phyloP scores from a whole-genome alignment of 2,888 invertebrate species.

The Osmoderma eremita region DNA sequence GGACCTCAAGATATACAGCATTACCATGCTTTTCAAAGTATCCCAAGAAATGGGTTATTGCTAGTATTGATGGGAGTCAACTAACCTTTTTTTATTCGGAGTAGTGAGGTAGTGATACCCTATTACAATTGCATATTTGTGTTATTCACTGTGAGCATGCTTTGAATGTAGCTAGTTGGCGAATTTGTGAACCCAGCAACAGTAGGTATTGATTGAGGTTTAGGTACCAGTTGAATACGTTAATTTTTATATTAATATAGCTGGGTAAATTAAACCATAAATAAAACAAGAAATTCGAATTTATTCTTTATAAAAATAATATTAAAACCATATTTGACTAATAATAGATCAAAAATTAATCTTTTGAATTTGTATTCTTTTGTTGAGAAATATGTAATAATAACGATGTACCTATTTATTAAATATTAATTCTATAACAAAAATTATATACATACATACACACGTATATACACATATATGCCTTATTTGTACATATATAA shows the following conservation, averaged over 20 bases:
- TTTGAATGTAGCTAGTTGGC: too few relatives aligned
- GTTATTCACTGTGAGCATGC: too few relatives aligned
- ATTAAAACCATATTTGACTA: slow-evolving; percentile 44
- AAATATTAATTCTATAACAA: slow-evolving; percentile 62
- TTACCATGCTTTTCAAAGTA: too few relatives aligned
- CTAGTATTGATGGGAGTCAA: too few relatives aligned
- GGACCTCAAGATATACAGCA: too few relatives aligned
- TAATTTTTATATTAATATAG: neutral
- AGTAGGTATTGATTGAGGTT: too few relatives aligned
- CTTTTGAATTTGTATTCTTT: slow-evolving; percentile 42
- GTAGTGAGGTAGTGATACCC: too few relatives aligned
- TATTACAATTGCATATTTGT: too few relatives aligned
- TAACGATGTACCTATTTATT: slow-evolving; percentile 52
- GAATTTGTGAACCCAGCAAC: too few relatives aligned
- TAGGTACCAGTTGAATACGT: too few relatives aligned
- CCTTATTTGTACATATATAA: slow-evolving; percentile 51
- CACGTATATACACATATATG: slow-evolving; percentile 53
- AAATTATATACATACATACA: slow-evolving; percentile 57
- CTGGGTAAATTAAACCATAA: slow-evolving; percentile 17
- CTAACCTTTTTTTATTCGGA: too few relatives aligned
- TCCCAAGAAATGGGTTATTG: too few relatives aligned
- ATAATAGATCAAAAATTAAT: slow-evolving; percentile 45
- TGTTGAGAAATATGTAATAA: slow-evolving; percentile 44
- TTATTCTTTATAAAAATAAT: slow-evolving; percentile 46
- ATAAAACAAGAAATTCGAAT: slow-evolving; percentile 37